Conservation (phyloP, 1,140 invertebrate species). For the Coptotermes formosanus region DNA sequence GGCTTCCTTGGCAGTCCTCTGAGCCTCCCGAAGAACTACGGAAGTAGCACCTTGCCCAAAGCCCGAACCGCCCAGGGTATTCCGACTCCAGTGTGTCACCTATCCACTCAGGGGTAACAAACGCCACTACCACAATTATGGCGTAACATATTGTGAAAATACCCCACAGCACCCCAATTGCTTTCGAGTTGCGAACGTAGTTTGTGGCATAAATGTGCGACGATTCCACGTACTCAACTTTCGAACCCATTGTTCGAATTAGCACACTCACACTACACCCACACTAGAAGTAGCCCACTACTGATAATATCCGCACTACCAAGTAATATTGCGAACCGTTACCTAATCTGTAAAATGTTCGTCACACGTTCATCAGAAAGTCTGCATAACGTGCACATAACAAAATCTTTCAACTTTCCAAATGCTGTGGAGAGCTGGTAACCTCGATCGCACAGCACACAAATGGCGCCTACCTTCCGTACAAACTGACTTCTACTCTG, state of each 20-base stretch:
- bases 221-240: conserved; percentile 87
- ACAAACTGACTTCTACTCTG: background rate
- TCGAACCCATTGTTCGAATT: conserved; percentile 69
- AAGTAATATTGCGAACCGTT: background rate
- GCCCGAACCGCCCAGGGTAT: conserved; percentile 84
- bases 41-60: conserved; percentile 81
- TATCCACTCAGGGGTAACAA: conserved; percentile 94
- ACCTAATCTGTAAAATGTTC: background rate
- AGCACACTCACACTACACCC: background rate
- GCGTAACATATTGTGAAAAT: conserved; percentile 96
- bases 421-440: background rate
- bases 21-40: conserved; percentile 50
- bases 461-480: background rate
- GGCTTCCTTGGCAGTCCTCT: conserved; percentile 75
- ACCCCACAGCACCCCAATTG: conserved; percentile 94
- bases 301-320: background rate
- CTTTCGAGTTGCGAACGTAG: conserved; percentile 93
- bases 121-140: conserved; percentile 91
- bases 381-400: background rate
- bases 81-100: conserved; percentile 76
- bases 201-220: conserved; percentile 87
- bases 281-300: background rate
- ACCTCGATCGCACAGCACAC: background rate
- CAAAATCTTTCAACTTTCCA: background rate
- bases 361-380: background rate